Base-by-base conservation (phyloP, 1,140 invertebrate species). In the Asobara japonica region DNA sequence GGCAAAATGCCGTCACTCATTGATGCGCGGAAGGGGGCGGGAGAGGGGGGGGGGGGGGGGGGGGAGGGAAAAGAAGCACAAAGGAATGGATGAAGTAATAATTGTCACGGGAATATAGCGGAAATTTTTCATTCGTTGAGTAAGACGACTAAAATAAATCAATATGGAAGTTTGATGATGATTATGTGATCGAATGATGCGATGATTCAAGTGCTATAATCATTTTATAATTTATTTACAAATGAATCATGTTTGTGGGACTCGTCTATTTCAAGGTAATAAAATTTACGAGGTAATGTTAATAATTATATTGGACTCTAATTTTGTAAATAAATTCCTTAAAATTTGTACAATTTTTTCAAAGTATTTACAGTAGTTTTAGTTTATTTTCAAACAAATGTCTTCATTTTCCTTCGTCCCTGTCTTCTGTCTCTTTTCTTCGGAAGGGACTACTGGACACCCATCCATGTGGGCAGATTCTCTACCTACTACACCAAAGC, bases 91-190 rank as follows among this genome's bases (percentile, higher is more conserved):
- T 13, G 8, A 62, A 69, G 36, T n/a, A 69, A 56, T 45, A 27
- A 16, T 60, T 30, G 25, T 51, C 25, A 10, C 36, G 36, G n/a
- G n/a, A 51, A 16, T 13, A 3, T 22, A 61, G 56, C 16, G 33
- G 22, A 69, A 62, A 61, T 69, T 61, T 60, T 69, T 69, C n/a
- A 41, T 41, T 36, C 56, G 51, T 33, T 69, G 33, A 31, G 56
- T 69, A 51, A 69, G 10, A 61, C 33, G 6, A 18, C n/a, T n/a
- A n/a, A n/a, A n/a, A n/a, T n/a, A n/a, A n/a, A 51, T 20, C n/a
- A 20, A 18, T 1, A 51, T 51, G 45, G n/a, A 51, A 51, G 41
- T 61, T 61, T 69, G 68, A 38, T 61, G 68, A 69, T 69, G 30
- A 16, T 51, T 51, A n/a, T 51, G n/a, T 51, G 1, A 51, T 51